Conservation (phyloP, 2,888 invertebrate genomes). For the Himalopsyche tibetana region DNA sequence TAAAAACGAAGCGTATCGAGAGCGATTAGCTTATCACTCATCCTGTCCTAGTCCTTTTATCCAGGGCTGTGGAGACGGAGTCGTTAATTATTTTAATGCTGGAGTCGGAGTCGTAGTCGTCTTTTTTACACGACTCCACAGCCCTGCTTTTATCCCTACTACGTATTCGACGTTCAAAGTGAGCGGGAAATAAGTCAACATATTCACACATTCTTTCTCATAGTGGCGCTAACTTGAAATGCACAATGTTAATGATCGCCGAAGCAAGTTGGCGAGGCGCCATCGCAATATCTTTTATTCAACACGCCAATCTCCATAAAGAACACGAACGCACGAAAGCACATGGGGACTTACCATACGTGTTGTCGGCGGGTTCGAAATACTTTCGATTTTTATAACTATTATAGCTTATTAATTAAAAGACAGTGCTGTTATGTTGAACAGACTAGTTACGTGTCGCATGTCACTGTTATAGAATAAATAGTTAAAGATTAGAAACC, state of each 20-base stretch:
- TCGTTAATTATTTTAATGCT: no score
- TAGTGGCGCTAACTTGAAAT: background rate
- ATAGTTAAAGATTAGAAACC: background rate
- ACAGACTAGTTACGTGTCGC: background rate
- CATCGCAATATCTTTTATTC: slow-evolving; percentile 5
- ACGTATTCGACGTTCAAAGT: background rate
- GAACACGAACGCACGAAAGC: background rate
- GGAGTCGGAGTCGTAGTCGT: no score
- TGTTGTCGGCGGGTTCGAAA: background rate
- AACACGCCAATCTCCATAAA: slow-evolving; percentile 2
- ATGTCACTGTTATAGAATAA: background rate
- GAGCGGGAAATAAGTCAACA: background rate
- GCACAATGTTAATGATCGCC: background rate
- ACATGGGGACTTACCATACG: background rate
- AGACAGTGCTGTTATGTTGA: background rate
- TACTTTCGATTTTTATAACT: slow-evolving; percentile 13
- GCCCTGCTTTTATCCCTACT: no score
- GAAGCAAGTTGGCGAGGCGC: background rate
- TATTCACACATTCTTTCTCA: background rate
- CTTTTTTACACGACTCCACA: no score
- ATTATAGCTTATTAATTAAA: background rate
- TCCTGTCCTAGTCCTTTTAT: no score
- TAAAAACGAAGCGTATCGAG: no score
- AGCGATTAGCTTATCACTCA: no score
- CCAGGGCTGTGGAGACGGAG: no score